Evolutionary conservation across 1,140 invertebrate genomes (phyloP).

Genomic region (Phthorimaea operculella): DNA sequence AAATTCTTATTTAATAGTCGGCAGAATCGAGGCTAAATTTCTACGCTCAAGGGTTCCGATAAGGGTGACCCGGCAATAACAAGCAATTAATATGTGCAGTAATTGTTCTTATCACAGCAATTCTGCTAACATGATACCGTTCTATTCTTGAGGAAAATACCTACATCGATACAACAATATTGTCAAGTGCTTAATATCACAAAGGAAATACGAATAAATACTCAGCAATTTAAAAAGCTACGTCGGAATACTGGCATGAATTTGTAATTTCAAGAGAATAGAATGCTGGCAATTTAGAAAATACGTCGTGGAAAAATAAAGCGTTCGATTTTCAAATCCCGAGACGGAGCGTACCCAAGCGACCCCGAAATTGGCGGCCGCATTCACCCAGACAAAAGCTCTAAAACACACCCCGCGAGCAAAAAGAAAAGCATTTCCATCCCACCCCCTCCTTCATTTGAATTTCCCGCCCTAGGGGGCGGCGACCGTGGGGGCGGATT

Average conservation of each 20-base stretch:
- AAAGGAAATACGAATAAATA: no score
- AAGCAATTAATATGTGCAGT: not conserved
- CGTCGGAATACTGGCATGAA: not conserved
- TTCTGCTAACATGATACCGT: not conserved
- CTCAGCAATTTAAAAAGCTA: no score
- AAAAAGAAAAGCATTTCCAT: conserved; percentile 65
- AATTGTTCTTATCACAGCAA: not conserved
- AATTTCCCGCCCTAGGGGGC: conserved; percentile 62
- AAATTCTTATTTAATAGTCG: no score
- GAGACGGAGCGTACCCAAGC: conserved; percentile 48
- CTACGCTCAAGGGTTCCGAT: not conserved
- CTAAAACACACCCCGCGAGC: conserved; percentile 58
- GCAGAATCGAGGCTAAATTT: no score
- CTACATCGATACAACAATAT: no score
- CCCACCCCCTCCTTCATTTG: conserved; percentile 58
- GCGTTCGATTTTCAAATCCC: conserved; percentile 23
- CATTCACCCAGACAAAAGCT: conserved; percentile 66
- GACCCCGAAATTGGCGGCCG: conserved; percentile 63
- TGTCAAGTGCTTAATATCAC: no score
- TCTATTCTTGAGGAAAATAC: no score
- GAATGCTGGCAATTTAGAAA: not conserved
- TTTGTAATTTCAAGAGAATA: not conserved
- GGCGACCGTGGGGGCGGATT: conserved; percentile 59
- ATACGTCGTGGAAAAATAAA: not conserved
- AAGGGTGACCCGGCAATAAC: not conserved